Percentiles rank a stretch among this genome's conserved stretches.
Conservation (phyloP, 2,888 invertebrate species). For the Drosophila ezoana region DNA sequence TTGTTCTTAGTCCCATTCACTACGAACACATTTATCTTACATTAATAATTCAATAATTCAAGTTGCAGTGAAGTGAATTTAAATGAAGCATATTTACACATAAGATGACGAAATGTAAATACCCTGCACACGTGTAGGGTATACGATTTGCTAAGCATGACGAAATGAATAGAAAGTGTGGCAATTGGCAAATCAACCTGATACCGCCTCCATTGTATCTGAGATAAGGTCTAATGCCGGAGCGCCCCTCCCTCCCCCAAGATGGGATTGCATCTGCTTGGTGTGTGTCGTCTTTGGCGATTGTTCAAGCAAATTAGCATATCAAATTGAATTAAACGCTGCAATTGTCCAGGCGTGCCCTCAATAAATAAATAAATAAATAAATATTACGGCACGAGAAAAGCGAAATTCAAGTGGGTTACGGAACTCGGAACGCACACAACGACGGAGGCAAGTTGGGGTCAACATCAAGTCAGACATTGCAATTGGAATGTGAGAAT, state of each 20-base stretch:
- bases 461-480: slow-evolving; percentile 26
- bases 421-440: slow-evolving; percentile 18
- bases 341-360: slow-evolving; percentile 64
- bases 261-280: neutral
- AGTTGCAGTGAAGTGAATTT: too few relatives aligned
- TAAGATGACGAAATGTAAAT: too few relatives aligned
- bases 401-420: slow-evolving; percentile 38
- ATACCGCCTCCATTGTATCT: slow-evolving; percentile 1
- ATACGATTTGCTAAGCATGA: too few relatives aligned
- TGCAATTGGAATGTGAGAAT: slow-evolving; percentile 56
- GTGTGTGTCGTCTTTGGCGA: slow-evolving; percentile 10
- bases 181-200: slow-evolving; percentile 10
- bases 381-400: slow-evolving; percentile 55
- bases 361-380: slow-evolving; percentile 60
- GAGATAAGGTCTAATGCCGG: neutral
- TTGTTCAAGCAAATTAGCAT: slow-evolving; percentile 61
- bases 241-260: neutral
- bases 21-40: too few relatives aligned
- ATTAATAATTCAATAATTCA: too few relatives aligned
- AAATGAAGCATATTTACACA: too few relatives aligned
- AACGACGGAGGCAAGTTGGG: neutral
- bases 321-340: slow-evolving; percentile 76
- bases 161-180: slow-evolving; percentile 12
- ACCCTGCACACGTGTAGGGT: too few relatives aligned
- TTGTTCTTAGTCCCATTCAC: too few relatives aligned